Evolutionary conservation across 2,113 vertebrate species (phyloP).

Genomic region (Cromileptes altivelis): DNA sequence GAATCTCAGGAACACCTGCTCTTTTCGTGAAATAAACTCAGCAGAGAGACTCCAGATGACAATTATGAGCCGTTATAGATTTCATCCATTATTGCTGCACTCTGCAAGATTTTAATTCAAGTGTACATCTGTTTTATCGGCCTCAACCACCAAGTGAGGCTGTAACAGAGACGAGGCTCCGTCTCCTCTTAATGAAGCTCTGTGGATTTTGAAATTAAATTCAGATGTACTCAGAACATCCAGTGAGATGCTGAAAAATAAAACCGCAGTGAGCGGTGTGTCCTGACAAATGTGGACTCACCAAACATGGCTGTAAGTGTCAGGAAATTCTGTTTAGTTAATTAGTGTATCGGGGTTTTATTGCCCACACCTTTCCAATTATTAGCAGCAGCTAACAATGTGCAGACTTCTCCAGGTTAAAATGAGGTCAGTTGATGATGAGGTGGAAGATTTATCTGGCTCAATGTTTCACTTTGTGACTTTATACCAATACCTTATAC

Average conservation of each 20-base stretch:
- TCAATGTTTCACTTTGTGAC: background rate
- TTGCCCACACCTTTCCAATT: background rate
- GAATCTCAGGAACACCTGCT: background rate
- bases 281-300: background rate
- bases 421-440: too few relatives aligned
- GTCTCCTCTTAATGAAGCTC: background rate
- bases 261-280: background rate
- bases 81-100: background rate
- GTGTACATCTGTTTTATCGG: background rate
- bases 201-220: background rate
- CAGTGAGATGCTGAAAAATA: background rate
- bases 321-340: too few relatives aligned
- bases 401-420: too few relatives aligned
- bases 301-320: background rate
- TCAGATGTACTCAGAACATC: background rate
- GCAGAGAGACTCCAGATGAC: background rate
- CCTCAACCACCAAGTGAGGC: background rate
- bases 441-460: background rate
- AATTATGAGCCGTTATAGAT: background rate
- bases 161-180: background rate
- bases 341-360: background rate
- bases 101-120: background rate
- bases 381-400: background rate
- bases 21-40: background rate
- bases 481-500: too few relatives aligned